Evolutionary conservation across 2,888 invertebrate genomes (phyloP).

Genomic region (Exocentrus adspersus): DNA sequence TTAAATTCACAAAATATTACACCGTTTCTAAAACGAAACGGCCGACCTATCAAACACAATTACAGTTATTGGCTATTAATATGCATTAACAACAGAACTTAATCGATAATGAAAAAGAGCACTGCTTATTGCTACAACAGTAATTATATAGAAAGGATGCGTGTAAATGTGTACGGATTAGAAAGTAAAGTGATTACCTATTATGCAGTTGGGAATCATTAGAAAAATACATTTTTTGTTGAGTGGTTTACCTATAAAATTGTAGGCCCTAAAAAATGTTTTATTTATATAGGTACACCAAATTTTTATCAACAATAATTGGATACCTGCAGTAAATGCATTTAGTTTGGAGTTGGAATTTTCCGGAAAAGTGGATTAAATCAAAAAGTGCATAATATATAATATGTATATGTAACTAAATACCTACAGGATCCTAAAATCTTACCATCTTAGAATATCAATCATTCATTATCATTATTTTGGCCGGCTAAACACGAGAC

Average conservation of each 20-base stretch:
- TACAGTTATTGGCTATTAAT: constrained; percentile 7
- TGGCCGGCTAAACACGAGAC: neutral
- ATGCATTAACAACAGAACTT: constrained; percentile 12
- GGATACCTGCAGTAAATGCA: too few species aligned
- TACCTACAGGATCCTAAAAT: too few species aligned
- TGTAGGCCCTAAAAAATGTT: too few species aligned
- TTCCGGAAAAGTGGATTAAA: too few species aligned
- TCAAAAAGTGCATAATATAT: too few species aligned
- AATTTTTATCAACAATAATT: too few species aligned
- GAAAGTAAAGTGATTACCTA: constrained; percentile 22
- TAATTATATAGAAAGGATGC: constrained; percentile 6
- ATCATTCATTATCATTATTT: neutral
- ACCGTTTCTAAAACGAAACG: constrained; percentile 23
- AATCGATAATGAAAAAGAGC: constrained; percentile 22
- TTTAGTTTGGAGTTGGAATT: too few species aligned
- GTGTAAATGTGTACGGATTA: constrained; percentile 15
- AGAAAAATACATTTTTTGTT: too few species aligned
- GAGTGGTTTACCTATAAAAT: too few species aligned
- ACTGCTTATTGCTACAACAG: constrained; percentile 17
- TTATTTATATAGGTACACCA: too few species aligned
- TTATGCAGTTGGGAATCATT: constrained; percentile 17
- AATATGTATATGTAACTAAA: too few species aligned
- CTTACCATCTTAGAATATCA: too few species aligned
- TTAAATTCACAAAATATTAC: neutral
- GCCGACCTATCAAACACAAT: constrained; percentile 6